Evolutionary conservation across 2,888 invertebrate genomes (phyloP), one percentile per base, ranked within the genome.

Genomic region (Adineta ricciae): DNA sequence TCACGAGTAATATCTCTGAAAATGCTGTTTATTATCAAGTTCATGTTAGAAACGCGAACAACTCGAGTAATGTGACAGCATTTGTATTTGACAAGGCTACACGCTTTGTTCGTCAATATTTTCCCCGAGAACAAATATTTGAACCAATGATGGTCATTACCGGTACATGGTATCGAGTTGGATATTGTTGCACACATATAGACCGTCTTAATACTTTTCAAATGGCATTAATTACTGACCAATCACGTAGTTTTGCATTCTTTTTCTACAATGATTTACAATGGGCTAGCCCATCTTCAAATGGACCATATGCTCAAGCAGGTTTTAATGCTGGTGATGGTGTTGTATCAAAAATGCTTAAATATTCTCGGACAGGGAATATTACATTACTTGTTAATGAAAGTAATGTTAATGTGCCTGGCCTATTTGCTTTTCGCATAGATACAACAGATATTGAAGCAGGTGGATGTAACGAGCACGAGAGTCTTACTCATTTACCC

Each of bases 141-240:
- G 78, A 38, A 38, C 78, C 84, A 36, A 38, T 27, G 38, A 78
- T 78, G 84, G 84, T 78, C 41, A 78, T 82, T 36, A 32, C 36
- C 5, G 11, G 46, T 46, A 46, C 46, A 8, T 46, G 46, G 46
- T 82, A 52, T n/a, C 54, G 78, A n/a, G 78, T 84, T 4, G 52
- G 78, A 19, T 32, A 38, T 49, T 84, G 52, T n/a, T 5, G 8
- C 2, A 24, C 27, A n/a, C 14, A 78, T 14, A 36, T 19, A 19
- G 38, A n/a, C 19, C 32, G 9, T 27, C 83, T 86, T 87, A 19
- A 87, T 87, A n/a, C 87, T 19, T 87, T 87, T 83, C 87, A 87
- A 84, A 52, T 85, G 0, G 83, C 87, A 21, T 8, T 88, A 24
- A 56, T 87, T 21, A 87, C 87, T 9, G 87, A 88, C 41, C 54